Conservation (phyloP, 2,797 vertebrate species). For the Myoxocephalus aenaeus region DNA sequence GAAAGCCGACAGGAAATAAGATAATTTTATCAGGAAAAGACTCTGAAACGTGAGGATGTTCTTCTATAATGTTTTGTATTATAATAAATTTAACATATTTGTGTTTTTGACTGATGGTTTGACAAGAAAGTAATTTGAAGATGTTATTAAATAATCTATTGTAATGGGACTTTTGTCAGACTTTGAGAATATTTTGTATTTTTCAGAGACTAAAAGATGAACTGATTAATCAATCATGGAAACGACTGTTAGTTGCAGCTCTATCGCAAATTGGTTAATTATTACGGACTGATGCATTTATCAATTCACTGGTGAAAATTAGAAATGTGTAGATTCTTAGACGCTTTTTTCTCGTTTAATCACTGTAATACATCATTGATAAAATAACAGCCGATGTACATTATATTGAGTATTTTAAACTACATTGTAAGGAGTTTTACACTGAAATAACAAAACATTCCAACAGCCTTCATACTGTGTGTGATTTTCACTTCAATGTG, state of each 20-base stretch:
- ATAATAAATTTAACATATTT: not conserved
- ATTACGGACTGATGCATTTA: not conserved
- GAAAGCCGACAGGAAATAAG: not conserved
- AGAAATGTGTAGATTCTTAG: not conserved
- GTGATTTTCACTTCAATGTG: not conserved
- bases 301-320: conserved; percentile 1
- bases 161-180: not conserved
- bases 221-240: not conserved
- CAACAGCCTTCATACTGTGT: not conserved
- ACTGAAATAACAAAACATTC: not conserved
- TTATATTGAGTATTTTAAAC: not conserved
- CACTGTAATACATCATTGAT: not conserved
- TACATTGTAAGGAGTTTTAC: not conserved
- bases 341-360: not conserved
- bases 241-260: not conserved
- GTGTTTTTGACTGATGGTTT: not conserved
- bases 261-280: not conserved
- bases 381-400: not conserved
- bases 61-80: conserved; percentile 3
- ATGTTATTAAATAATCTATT: not conserved
- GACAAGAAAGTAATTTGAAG: not conserved
- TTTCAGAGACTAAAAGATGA: not conserved
- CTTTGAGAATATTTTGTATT: not conserved
- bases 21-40: not conserved
- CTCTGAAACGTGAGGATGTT: not conserved